phyloP scores from a whole-genome alignment of 2,888 invertebrate species.

The Drosophila crucigera region DNA sequence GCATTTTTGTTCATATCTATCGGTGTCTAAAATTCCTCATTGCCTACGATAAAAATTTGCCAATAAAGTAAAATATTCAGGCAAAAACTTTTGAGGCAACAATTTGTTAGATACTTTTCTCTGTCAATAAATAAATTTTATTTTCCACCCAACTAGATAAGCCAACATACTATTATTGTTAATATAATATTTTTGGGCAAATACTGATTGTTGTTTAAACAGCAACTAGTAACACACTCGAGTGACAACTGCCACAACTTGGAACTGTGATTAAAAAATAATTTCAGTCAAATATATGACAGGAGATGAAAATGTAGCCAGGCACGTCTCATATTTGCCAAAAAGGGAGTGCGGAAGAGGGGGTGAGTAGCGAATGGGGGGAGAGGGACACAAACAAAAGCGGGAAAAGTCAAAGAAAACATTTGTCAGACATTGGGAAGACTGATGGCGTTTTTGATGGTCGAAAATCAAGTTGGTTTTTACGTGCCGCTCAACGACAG shows the following conservation, averaged over 20 bases:
- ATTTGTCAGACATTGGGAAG: constrained; percentile 74
- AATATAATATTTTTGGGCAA: not conserved
- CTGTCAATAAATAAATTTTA: not conserved
- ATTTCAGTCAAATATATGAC: constrained; percentile 67
- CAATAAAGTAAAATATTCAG: not conserved
- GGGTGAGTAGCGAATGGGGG: not conserved
- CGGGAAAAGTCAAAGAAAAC: constrained; percentile 71
- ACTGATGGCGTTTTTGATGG: constrained; percentile 80
- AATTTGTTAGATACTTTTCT: not conserved
- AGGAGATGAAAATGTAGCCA: constrained; percentile 47
- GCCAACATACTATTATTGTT: not conserved
- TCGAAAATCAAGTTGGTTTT: constrained; percentile 81
- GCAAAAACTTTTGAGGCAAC: not conserved
- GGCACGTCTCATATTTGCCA: constrained; percentile 65
- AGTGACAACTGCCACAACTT: constrained; percentile 9
- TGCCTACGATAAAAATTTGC: not conserved
- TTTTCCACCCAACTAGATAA: not conserved
- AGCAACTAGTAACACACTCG: not conserved
- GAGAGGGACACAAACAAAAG: not conserved
- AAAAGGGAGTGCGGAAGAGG: not conserved
- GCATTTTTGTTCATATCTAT: not conserved
- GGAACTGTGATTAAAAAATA: constrained; percentile 76
- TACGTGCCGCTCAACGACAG: constrained; percentile 67
- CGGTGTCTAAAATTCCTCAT: not conserved
- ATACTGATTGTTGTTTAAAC: constrained; percentile 20